Percentiles rank a stretch among this genome's conserved stretches.
Conservation (phyloP, 2,113 vertebrate species). For the Petrocephalus microphthalmus region DNA sequence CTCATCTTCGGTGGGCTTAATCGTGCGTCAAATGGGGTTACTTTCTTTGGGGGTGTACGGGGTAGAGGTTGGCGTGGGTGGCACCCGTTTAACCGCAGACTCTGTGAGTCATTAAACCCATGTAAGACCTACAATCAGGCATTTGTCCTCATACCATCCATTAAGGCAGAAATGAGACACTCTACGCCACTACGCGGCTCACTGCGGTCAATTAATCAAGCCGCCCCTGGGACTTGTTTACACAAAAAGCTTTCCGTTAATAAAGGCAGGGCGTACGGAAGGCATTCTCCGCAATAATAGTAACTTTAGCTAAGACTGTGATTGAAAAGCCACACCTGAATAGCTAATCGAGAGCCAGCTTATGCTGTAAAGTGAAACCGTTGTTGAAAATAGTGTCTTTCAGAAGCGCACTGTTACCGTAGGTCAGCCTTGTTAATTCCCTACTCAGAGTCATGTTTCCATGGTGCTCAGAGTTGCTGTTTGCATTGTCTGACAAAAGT, state of each 20-base stretch:
- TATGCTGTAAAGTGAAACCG: conserved; percentile 32
- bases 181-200: neutral
- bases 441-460: conserved; percentile 13
- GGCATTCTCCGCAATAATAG: conserved; percentile 38
- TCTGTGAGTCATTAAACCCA: neutral
- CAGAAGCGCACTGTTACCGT: conserved; percentile 21
- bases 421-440: conserved; percentile 51
- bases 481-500: neutral
- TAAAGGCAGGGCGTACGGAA: neutral
- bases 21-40: neutral
- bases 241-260: conserved; percentile 9
- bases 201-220: conserved; percentile 17
- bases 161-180: conserved; percentile 2
- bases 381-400: conserved; percentile 47
- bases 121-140: neutral
- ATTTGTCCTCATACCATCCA: neutral
- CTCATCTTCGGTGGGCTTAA: neutral
- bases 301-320: conserved; percentile 34
- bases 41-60: neutral
- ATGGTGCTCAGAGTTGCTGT: neutral
- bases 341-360: conserved; percentile 47
- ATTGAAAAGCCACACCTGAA: conserved; percentile 49
- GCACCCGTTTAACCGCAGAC: neutral
- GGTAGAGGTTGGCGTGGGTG: neutral
- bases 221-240: conserved; percentile 5